A percentile compares a stretch with the other conserved stretches of the same genome.
Evolutionary conservation across 2,888 invertebrate species (phyloP).

Genomic region (Drosophila anomelani): DNA sequence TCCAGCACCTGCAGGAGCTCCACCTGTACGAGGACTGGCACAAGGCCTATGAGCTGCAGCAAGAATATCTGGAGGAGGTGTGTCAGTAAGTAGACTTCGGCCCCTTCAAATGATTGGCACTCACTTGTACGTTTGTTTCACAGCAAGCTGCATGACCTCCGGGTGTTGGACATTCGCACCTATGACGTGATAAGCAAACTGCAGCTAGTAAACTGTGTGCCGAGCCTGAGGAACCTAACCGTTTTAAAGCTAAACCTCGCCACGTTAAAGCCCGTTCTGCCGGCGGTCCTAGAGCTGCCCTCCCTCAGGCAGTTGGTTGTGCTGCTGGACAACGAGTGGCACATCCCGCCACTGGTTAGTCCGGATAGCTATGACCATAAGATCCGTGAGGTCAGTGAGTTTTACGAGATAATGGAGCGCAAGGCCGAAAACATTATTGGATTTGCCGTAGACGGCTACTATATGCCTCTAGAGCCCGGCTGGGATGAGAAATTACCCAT

Average conservation of each 20-base stretch:
- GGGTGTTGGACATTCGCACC: slow-evolving; percentile 74
- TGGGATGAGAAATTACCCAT: slow-evolving; percentile 69
- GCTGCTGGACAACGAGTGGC: slow-evolving; percentile 72
- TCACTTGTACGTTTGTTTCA: not conserved
- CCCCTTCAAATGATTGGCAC: not conserved
- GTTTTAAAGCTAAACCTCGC: slow-evolving; percentile 77
- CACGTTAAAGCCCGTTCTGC: slow-evolving; percentile 69
- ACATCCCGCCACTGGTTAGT: slow-evolving; percentile 56
- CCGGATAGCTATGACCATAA: slow-evolving; percentile 76
- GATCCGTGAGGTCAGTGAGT: slow-evolving; percentile 77
- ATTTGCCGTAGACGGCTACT: slow-evolving; percentile 77
- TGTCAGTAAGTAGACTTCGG: slow-evolving; percentile 50
- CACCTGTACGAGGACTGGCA: slow-evolving; percentile 75
- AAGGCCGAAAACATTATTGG: slow-evolving; percentile 67
- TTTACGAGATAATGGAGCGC: slow-evolving; percentile 72
- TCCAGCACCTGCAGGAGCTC: slow-evolving; percentile 71
- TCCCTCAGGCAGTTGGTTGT: slow-evolving; percentile 70
- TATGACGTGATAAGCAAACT: slow-evolving; percentile 72
- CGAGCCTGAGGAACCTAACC: slow-evolving; percentile 62
- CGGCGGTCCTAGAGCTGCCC: slow-evolving; percentile 69
- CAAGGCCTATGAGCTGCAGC: slow-evolving; percentile 73
- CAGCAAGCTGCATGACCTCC: slow-evolving; percentile 61
- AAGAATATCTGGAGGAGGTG: slow-evolving; percentile 72
- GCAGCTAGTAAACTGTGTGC: slow-evolving; percentile 67
- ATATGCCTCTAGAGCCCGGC: slow-evolving; percentile 66